Evolutionary conservation across 2,888 invertebrate genomes (phyloP).

Genomic region (Calameuta idolon): DNA sequence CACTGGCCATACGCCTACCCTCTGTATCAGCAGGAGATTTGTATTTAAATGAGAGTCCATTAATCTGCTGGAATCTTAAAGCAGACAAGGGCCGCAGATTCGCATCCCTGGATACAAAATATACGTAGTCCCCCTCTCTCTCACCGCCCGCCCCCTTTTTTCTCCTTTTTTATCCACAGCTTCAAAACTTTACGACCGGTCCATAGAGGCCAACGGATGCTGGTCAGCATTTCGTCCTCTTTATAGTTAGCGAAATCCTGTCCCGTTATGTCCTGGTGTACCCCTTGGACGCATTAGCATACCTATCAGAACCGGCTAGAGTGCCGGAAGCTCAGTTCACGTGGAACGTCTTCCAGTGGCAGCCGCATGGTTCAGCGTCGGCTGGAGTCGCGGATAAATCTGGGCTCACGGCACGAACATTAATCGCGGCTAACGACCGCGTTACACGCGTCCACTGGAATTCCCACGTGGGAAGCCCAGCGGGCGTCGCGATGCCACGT

Average conservation of each 20-base stretch:
- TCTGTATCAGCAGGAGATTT: constrained; percentile 65
- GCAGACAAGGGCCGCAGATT: constrained; percentile 35
- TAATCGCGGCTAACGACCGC: constrained; percentile 14
- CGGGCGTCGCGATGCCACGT: constrained; percentile 5
- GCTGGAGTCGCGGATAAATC: constrained; percentile 7
- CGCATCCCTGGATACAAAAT: neutral
- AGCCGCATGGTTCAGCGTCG: neutral
- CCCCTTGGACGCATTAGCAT: neutral
- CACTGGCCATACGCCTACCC: constrained; percentile 37
- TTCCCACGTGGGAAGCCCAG: neutral
- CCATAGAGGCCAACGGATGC: constrained; percentile 46
- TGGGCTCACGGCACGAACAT: constrained; percentile 3
- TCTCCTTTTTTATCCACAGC: constrained; percentile 30
- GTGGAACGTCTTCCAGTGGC: neutral
- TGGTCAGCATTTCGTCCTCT: constrained; percentile 54
- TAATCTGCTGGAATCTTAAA: constrained; percentile 65
- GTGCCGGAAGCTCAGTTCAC: neutral
- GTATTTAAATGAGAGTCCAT: constrained; percentile 67
- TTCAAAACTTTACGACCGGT: constrained; percentile 43
- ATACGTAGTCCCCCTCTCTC: neutral
- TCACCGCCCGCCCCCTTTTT: too few species aligned
- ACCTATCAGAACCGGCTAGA: neutral
- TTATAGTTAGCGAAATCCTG: neutral
- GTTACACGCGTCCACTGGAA: constrained; percentile 9
- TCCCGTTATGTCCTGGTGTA: neutral